Base-by-base conservation (phyloP, 2,113 vertebrate species). In the Ictidomys tridecemlineatus region DNA sequence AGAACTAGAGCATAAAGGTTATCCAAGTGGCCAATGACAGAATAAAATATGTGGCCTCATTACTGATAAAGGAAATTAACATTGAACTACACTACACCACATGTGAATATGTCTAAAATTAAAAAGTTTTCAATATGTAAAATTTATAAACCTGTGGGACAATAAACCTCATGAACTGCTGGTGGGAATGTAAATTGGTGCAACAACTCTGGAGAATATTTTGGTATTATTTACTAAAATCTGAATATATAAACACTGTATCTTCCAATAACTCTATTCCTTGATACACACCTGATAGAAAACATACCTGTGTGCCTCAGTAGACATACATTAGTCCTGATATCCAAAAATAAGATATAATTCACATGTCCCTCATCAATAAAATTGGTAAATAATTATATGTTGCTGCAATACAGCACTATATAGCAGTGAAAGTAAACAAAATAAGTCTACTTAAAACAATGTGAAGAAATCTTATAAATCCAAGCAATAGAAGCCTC, bases 31-130 rank as follows among this genome's bases (percentile, higher is more conserved):
- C 32, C 77, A 82, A n/a, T 69, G 30, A 91, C 67, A 69, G 28
- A 53, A 65, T 61, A 79, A 67, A 93, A 61, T 22, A 4, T 32
- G n/a, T 80, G 24, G 3, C 26, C 28, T 63, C 17, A n/a, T 84
- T 82, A 42, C 8, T 32, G 7, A 89, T 77, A 17, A 86, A 86
- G 86, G 13, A 77, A 94, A 82, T 91, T 39, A 30, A 86, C 94
- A 86, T 18, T 56, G 53, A 89, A 72, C 48, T 84, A 45, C 4
- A 76, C 51, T 69, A 22, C 3, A 42, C 11, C 17, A 76, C 85
- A 76, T 0, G 42, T n/a, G 3, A 65, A 2, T 86, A 85, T 87
- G 61, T 16, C n/a, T 92, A 63, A 83, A 89, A 73, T 65, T 78
- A 42, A 79, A 84, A 86, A 84, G 37, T 85, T 85, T 58, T 5